Base-by-base conservation (phyloP, 1,140 invertebrate species). In the Drosophila subpulchrella region DNA sequence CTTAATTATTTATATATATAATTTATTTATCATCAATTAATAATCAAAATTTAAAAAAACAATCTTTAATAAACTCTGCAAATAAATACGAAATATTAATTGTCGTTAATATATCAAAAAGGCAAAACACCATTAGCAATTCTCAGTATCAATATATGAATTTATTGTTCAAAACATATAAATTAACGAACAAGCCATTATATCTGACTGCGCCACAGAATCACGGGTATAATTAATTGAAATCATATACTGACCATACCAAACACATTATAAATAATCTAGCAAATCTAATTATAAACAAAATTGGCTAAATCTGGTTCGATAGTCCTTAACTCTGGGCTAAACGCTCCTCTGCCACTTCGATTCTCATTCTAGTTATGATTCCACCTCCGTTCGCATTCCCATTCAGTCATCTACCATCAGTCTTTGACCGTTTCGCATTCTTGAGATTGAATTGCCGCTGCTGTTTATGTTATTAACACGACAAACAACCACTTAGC, bases 401-500 rank as follows among this genome's bases (percentile, higher is more conserved):
- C 32, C 10, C 17, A 36, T 47, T 60, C 48, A 39, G 27, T 20
- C 15, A 30, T 61, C 32, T 27, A 6, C 13, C 12, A 54, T 66
- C 48, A n/a, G 15, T 44, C 48, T 41, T 34, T 57, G 44, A 41
- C 30, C 42, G 67, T 39, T 70, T 56, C 36, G 63, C 10, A 48
- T 71, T 71, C 67, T 68, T 57, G 27, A 46, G 51, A 36, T 50
- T 10, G 27, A 60, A 48, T 50, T 55, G 39, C 51, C 30, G 50
- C 13, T 48, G 50, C 46, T 75, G 63, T 83, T 83, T 75, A 58
- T 66, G 71, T 72, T 84, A 83, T 83, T 80, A 80, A 80, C 71
- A 80, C 76, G 75, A 83, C 71, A 84, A 83, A 83, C 61, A 84
- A 84, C 57, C 81, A 83, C 76, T 83, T 83, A 83, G 75, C 70